Evolutionary conservation across 2,797 vertebrate genomes (phyloP).

Genomic region (Tiaroga cobitis): DNA sequence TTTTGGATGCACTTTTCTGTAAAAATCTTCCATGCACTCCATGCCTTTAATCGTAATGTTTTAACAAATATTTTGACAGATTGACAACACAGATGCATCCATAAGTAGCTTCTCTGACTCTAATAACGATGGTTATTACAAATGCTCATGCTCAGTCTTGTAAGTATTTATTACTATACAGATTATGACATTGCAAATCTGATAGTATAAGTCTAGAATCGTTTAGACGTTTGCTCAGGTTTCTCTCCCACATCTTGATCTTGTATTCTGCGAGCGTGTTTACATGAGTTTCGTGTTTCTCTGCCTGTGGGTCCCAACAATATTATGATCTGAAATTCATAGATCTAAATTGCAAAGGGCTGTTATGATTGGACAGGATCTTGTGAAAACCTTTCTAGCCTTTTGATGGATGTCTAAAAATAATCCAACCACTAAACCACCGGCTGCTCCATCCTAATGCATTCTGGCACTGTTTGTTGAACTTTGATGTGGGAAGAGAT

Average conservation of each 20-base stretch:
- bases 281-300: background rate
- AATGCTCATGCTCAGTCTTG: background rate
- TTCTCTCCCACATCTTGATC: background rate
- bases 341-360: background rate
- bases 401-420: slow-evolving; percentile 25
- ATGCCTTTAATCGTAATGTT: background rate
- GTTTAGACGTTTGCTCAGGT: background rate
- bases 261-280: background rate
- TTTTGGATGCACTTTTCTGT: background rate
- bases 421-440: background rate
- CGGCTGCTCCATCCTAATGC: background rate
- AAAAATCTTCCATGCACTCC: background rate
- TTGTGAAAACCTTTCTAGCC: background rate
- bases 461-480: slow-evolving; percentile 10
- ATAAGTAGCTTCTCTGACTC: background rate
- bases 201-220: background rate
- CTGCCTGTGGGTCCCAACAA: slow-evolving; percentile 4
- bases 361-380: slow-evolving; percentile 14
- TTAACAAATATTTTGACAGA: background rate
- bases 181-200: background rate
- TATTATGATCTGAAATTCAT: slow-evolving; percentile 26
- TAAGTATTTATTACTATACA: background rate
- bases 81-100: background rate
- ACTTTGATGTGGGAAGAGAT: slow-evolving; percentile 23
- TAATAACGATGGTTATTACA: background rate